Evolutionary conservation across 2,888 invertebrate genomes (phyloP).

Genomic region (Synergus gifuensis): DNA sequence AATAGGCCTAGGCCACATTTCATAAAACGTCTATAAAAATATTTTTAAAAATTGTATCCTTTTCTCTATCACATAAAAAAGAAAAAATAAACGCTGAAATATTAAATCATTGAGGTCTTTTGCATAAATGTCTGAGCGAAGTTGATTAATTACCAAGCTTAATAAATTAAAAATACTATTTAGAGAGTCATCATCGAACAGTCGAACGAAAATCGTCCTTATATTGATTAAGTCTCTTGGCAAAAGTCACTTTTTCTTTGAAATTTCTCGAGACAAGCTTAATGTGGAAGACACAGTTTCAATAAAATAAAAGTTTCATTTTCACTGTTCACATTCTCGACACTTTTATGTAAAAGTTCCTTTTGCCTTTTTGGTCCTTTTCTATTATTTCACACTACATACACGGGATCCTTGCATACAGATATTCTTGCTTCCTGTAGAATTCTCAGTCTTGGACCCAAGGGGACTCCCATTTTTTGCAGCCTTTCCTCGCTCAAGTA

Average conservation of each 20-base stretch:
- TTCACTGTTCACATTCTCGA: conserved; percentile 39
- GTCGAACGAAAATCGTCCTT: background rate
- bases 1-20: background rate
- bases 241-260: background rate
- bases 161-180: conserved; percentile 1
- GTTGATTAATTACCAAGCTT: background rate
- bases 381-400: conserved; percentile 77
- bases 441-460: conserved; percentile 92
- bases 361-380: conserved; percentile 16
- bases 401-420: conserved; percentile 81
- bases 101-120: background rate
- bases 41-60: background rate
- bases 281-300: conserved; percentile 38
- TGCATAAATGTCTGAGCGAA: background rate
- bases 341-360: conserved; percentile 11
- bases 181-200: background rate
- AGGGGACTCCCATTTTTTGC: conserved; percentile 92
- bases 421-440: conserved; percentile 90
- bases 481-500: conserved; percentile 93
- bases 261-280: background rate
- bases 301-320: conserved; percentile 33
- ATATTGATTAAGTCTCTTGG: conserved; percentile 24
- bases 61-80: background rate
- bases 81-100: background rate
- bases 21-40: background rate